Conservation (phyloP, 2,797 vertebrate species). For the Trematomus bernacchii region DNA sequence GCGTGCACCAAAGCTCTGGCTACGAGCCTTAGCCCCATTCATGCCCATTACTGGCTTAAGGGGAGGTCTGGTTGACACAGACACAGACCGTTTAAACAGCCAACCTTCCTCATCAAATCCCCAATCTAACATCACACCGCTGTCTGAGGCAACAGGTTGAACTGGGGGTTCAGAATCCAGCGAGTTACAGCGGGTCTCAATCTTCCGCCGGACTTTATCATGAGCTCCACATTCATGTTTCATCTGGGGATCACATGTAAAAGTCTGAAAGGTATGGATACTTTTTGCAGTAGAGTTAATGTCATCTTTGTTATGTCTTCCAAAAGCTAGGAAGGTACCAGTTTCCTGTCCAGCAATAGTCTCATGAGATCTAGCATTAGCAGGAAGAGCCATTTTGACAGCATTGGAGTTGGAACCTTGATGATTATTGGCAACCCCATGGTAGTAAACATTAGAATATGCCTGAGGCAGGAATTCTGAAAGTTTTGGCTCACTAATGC, state of each 20-base stretch:
- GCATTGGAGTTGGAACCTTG: constrained; percentile 84
- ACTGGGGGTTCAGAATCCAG: constrained; percentile 70
- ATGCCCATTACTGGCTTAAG: constrained; percentile 94
- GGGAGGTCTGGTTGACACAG: constrained; percentile 88
- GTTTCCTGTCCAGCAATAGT: constrained; percentile 86
- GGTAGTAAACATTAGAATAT: constrained; percentile 72
- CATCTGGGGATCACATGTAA: constrained; percentile 67
- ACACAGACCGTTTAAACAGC: constrained; percentile 89
- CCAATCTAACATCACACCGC: constrained; percentile 75
- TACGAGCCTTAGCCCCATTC: constrained; percentile 94
- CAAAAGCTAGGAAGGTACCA: constrained; percentile 86
- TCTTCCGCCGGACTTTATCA: constrained; percentile 68
- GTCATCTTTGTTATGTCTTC: constrained; percentile 89
- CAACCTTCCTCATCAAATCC: constrained; percentile 87
- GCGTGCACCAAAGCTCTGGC: constrained; percentile 91
- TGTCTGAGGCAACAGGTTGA: constrained; percentile 66
- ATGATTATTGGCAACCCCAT: constrained; percentile 65
- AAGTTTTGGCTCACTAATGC: constrained; percentile 82
- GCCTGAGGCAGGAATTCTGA: constrained; percentile 80
- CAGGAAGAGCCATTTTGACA: constrained; percentile 83
- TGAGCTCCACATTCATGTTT: constrained; percentile 52
- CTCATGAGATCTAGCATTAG: constrained; percentile 87
- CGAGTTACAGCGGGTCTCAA: constrained; percentile 71
- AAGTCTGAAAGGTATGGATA: constrained; percentile 75
- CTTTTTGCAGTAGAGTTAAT: constrained; percentile 84